Percentiles rank a stretch among this genome's conserved stretches.
phyloP scores from a whole-genome alignment of 2,113 vertebrate genomes.

The Pterocles burchelli region DNA sequence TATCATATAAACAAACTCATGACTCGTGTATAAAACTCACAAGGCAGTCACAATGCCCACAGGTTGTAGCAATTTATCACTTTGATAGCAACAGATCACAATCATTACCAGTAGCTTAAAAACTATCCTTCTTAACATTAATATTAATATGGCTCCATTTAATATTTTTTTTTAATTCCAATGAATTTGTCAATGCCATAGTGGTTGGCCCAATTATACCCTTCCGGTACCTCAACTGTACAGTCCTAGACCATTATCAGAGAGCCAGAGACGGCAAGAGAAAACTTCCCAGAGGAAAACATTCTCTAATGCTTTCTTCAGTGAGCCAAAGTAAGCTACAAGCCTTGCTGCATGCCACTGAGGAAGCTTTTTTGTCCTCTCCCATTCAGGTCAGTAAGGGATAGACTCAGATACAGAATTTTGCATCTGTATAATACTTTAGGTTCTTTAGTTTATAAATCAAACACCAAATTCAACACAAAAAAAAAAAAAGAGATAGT shows the following conservation, averaged over 20 bases:
- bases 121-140: background rate
- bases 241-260: background rate
- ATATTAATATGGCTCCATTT: background rate
- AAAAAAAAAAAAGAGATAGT: background rate
- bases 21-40: background rate
- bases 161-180: background rate
- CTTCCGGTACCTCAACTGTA: background rate
- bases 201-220: background rate
- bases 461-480: conserved; percentile 5
- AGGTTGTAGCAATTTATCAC: background rate
- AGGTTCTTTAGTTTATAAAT: background rate
- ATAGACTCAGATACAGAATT: background rate
- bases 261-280: background rate
- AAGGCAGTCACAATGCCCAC: background rate
- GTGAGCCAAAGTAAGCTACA: background rate
- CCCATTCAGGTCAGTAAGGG: background rate
- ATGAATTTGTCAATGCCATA: background rate
- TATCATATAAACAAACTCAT: background rate
- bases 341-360: background rate
- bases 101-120: background rate
- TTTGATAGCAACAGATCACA: background rate
- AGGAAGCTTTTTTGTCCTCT: background rate
- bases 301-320: background rate
- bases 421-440: background rate
- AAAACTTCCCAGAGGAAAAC: background rate